phyloP scores from a whole-genome alignment of 2,888 invertebrate species.

The Coronaproctus castanopsis region DNA sequence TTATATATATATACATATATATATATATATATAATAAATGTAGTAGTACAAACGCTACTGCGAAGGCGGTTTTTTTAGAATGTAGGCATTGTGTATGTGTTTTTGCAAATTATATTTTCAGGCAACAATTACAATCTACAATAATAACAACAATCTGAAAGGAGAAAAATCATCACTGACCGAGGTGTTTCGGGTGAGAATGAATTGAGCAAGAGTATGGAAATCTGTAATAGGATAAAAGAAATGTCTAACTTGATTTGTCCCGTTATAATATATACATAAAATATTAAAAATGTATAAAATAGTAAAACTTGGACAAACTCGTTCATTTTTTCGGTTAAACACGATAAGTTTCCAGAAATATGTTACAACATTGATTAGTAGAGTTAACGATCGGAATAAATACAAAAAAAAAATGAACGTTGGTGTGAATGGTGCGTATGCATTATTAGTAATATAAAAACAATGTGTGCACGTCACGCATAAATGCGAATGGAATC shows the following conservation, averaged over 20 bases:
- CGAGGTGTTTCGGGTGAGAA: conserved; percentile 39
- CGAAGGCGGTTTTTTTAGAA: neutral
- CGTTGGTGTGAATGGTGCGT: too few relatives aligned
- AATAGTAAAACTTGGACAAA: neutral
- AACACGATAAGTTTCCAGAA: neutral
- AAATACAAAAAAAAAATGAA: too few relatives aligned
- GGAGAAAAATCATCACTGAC: conserved; percentile 20
- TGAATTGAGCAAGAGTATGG: conserved; percentile 52
- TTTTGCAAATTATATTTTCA: neutral
- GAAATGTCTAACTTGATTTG: conserved; percentile 9
- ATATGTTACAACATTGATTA: too few relatives aligned
- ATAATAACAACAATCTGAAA: conserved; percentile 4
- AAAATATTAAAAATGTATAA: conserved; percentile 1
- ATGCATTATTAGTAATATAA: too few relatives aligned
- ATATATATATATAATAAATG: neutral
- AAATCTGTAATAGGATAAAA: conserved; percentile 47
- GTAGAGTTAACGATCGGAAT: too few relatives aligned
- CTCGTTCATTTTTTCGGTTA: neutral
- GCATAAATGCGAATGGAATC: too few relatives aligned
- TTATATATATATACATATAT: neutral
- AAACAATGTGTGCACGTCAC: too few relatives aligned
- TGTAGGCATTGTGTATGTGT: neutral
- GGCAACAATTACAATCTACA: conserved; percentile 2
- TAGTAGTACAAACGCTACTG: neutral
- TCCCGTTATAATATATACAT: conserved; percentile 1